Base-by-base conservation (phyloP, 2,888 invertebrate genomes). In the Amphipyra tragopoginis region DNA sequence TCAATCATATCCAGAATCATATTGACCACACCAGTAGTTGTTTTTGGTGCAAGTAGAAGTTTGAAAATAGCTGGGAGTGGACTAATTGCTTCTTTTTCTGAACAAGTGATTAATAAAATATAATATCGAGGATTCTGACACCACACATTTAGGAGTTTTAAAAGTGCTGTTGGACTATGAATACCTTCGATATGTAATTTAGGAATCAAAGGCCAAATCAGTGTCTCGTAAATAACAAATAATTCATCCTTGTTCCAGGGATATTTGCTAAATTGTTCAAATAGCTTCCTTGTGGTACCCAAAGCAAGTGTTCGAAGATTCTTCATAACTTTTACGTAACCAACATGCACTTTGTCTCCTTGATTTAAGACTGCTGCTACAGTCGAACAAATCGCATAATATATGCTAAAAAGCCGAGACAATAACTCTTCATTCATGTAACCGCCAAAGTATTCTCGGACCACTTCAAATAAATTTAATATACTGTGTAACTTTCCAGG, bases 141-240 rank as follows among this genome's bases (percentile, higher is more conserved):
- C 98, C 98, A 99, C 0, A 95, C 93, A 33, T 96, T 93, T 15
- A 99, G 95, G n/a, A 99, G 90, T 86, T 97, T 97, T 14, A 99
- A 89, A 54, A 99, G 91, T 1, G 97, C 96, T 0, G 98, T 98
- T 0, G 98, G 98, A 76, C 96, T 97, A 79, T 97, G 97, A 57
- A 98, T 96, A 9, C 98, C 97, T 85, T 99, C 98, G 48, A 96
- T 93, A 0, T 97, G 96, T 13, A 99, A 89, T 83, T 97, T 97
- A 10, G 96, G 95, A 59, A 98, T 90, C 82, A 96, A 95, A 0
- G 98, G 98, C 97, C 97, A 98, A 9, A 99, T 95, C 49, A 97
- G 96, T 0, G 97, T 96, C 50, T 96, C 94, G 83, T 97, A 98
- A 14, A 98, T 85, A 0, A 97, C 96, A 67, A 96, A 96, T 9